A percentile compares a stretch with the other conserved stretches of the same genome.
Conservation (phyloP, 2,888 invertebrate genomes). For the Onchidella celtica region DNA sequence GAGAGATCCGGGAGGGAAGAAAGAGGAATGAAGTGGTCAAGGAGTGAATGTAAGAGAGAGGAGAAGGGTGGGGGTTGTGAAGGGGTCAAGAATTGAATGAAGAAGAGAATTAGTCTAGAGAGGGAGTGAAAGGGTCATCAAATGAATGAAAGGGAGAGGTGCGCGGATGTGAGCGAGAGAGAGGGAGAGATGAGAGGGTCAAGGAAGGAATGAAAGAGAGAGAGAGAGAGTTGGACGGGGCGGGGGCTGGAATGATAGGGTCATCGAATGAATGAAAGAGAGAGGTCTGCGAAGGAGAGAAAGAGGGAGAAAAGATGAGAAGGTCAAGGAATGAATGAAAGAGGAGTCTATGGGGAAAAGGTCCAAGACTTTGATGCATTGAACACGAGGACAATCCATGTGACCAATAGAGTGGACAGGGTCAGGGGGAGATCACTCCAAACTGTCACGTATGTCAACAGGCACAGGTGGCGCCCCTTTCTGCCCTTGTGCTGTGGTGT, state of each 20-base stretch:
- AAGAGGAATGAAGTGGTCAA: not conserved
- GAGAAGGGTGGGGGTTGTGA: not conserved
- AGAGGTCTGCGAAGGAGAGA: conserved; percentile 11
- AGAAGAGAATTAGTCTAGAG: no score
- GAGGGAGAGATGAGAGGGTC: not conserved
- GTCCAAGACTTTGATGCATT: not conserved
- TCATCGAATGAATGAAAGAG: conserved; percentile 21
- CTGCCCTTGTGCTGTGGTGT: conserved; percentile 40
- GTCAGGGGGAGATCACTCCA: conserved; percentile 48
- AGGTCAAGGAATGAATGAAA: not conserved
- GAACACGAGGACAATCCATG: conserved; percentile 12
- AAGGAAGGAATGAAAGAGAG: not conserved
- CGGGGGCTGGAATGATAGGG: not conserved
- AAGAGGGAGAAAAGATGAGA: conserved; percentile 16
- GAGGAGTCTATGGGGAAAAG: not conserved
- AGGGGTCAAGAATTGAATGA: no score
- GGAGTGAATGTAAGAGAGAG: not conserved
- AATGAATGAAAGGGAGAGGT: no score
- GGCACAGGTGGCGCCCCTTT: conserved; percentile 50
- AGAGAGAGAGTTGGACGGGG: conserved; percentile 5
- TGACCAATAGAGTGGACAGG: conserved; percentile 3
- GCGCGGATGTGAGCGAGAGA: not conserved
- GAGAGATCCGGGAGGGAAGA: not conserved
- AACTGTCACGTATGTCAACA: conserved; percentile 51
- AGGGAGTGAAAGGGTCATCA: no score